phyloP scores from a whole-genome alignment of 2,888 invertebrate genomes.

The Orchestes rusci region DNA sequence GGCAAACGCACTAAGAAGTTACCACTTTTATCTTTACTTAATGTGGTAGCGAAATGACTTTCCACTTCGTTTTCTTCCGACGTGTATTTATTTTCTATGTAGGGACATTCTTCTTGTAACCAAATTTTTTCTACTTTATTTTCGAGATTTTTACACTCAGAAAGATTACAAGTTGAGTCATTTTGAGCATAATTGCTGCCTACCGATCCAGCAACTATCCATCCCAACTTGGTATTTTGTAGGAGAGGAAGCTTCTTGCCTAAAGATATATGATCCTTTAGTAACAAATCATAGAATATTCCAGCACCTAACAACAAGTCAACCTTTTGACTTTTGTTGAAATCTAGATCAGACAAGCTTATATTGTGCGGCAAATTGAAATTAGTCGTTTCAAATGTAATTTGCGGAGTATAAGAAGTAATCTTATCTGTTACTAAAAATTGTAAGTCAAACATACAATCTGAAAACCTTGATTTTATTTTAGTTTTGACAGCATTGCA shows the following conservation, averaged over 20 bases:
- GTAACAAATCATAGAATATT: too few relatives aligned
- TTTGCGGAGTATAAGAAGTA: constrained; percentile 1
- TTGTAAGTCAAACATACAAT: too few relatives aligned
- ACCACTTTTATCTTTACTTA: constrained; percentile 6
- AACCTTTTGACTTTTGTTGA: neutral
- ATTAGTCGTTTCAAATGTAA: neutral
- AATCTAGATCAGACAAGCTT: constrained; percentile 2
- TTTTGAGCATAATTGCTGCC: too few relatives aligned
- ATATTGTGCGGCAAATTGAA: constrained; percentile 4
- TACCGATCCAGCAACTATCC: too few relatives aligned
- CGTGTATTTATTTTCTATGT: neutral
- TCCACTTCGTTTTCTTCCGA: too few relatives aligned
- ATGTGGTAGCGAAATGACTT: too few relatives aligned
- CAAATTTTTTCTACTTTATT: constrained; percentile 3
- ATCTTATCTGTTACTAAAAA: constrained; percentile 4
- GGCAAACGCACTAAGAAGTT: constrained; percentile 11
- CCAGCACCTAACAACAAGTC: constrained; percentile 2
- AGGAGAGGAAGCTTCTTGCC: neutral
- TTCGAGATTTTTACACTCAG: too few relatives aligned
- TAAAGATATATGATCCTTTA: too few relatives aligned
- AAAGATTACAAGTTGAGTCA: too few relatives aligned
- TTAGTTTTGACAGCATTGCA: too few relatives aligned
- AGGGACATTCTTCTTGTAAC: too few relatives aligned
- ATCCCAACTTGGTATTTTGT: constrained; percentile 3
- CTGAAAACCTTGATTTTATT: too few relatives aligned